These are phyloP conservation scores for Calyptommatus sinebrachiatus DNA, from an alignment of 2,113 vertebrate genomes.

Conservation along the genomic window DNA sequence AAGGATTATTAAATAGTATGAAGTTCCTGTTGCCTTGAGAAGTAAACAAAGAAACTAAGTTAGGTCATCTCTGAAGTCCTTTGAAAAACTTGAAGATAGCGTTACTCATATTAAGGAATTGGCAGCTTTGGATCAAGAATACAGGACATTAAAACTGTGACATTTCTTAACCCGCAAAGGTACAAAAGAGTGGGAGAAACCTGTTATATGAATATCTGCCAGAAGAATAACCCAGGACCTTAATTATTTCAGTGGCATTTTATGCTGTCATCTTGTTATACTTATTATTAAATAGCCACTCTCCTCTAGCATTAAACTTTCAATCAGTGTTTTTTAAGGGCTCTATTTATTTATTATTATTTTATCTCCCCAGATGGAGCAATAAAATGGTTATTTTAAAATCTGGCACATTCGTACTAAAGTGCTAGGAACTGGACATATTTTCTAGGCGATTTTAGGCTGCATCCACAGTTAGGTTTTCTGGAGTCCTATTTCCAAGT, in stretches of 20 bases:
- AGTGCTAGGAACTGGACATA: too few relatives aligned
- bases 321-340: not conserved
- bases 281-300: constrained; percentile 3
- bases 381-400: not conserved
- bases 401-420: not conserved
- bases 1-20: not conserved
- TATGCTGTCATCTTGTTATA: not conserved
- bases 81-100: not conserved
- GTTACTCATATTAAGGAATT: not conserved
- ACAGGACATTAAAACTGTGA: not conserved
- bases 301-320: not conserved
- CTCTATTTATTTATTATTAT: not conserved
- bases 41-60: not conserved
- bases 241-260: constrained; percentile 4
- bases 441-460: too few relatives aligned
- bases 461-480: too few relatives aligned
- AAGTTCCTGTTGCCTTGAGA: not conserved
- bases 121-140: not conserved
- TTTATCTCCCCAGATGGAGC: not conserved
- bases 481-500: too few relatives aligned
- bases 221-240: not conserved
- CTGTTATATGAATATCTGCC: not conserved
- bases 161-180: not conserved
- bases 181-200: not conserved
- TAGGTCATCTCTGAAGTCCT: not conserved